Percentiles rank a stretch among this genome's conserved stretches.
Evolutionary conservation across 2,113 vertebrate species (phyloP).

Genomic region (Oenanthe melanoleuca): DNA sequence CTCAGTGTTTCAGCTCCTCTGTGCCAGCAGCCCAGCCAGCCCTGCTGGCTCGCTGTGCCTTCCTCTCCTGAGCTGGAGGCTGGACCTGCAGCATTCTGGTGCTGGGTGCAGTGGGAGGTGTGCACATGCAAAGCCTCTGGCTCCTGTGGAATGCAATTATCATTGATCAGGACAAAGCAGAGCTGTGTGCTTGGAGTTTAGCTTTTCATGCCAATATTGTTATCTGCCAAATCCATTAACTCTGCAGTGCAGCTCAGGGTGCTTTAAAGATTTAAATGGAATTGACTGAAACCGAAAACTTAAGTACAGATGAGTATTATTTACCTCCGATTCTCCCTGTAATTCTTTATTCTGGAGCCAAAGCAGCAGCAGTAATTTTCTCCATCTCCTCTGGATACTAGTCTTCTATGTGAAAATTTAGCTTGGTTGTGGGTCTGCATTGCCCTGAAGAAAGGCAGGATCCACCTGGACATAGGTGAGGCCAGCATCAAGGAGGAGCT

Average conservation of each 20-base stretch:
- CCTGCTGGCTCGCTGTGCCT: fast-evolving
- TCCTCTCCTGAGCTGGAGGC: neutral
- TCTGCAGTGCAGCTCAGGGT: neutral
- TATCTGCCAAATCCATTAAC: neutral
- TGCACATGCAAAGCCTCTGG: fast-evolving
- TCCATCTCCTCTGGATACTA: neutral
- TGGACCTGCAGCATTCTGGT: fast-evolving
- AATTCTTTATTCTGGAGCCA: neutral
- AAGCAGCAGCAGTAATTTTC: neutral
- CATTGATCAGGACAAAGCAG: neutral
- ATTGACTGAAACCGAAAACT: slow-evolving; percentile 21
- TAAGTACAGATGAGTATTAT: neutral
- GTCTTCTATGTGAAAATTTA: neutral
- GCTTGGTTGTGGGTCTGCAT: neutral
- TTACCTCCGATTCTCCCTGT: neutral
- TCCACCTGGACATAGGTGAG: neutral
- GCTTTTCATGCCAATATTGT: neutral
- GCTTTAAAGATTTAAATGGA: slow-evolving; percentile 25
- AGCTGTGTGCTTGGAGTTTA: neutral
- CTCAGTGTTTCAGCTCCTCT: fast-evolving
- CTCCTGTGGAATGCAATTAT: neutral
- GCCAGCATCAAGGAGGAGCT: neutral
- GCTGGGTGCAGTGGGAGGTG: fast-evolving
- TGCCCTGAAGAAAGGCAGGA: neutral
- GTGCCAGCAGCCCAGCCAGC: neutral